Conservation (phyloP, 2,113 vertebrate species). For the Thamnophis sirtalis region DNA sequence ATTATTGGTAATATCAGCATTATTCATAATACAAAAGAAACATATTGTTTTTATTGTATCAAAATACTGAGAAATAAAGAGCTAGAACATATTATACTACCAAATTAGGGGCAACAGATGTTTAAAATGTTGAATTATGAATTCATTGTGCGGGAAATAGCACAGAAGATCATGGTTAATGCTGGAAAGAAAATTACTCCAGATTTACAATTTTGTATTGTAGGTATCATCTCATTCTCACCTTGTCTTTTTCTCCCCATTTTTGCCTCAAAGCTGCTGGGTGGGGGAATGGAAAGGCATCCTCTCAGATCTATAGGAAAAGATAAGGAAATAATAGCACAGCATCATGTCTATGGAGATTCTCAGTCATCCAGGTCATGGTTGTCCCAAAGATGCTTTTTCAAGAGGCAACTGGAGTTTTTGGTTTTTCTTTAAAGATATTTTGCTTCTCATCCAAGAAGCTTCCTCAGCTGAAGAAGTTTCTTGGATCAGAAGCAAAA, state of each 20-base stretch:
- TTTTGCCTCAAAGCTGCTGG: not conserved
- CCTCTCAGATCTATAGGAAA: not conserved
- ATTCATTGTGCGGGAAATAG: not conserved
- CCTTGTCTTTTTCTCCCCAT: not conserved
- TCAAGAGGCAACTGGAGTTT: too few species aligned
- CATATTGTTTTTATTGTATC: not conserved
- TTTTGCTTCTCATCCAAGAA: too few species aligned
- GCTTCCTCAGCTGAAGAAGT: too few species aligned
- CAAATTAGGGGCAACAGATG: not conserved
- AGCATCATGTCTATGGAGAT: not conserved
- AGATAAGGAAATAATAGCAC: not conserved
- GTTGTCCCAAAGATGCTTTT: too few species aligned
- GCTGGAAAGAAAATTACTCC: not conserved
- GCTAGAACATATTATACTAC: not conserved
- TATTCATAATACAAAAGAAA: not conserved
- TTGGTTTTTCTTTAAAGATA: too few species aligned
- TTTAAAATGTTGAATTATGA: not conserved
- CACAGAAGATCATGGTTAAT: not conserved
- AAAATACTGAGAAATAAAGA: not conserved
- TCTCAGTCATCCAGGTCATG: too few species aligned
- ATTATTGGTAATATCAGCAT: not conserved
- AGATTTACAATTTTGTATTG: not conserved
- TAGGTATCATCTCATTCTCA: not conserved
- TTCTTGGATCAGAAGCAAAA: too few species aligned
- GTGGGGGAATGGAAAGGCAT: not conserved